Conservation (phyloP, 2,888 invertebrate species). For the Luperina testacea region DNA sequence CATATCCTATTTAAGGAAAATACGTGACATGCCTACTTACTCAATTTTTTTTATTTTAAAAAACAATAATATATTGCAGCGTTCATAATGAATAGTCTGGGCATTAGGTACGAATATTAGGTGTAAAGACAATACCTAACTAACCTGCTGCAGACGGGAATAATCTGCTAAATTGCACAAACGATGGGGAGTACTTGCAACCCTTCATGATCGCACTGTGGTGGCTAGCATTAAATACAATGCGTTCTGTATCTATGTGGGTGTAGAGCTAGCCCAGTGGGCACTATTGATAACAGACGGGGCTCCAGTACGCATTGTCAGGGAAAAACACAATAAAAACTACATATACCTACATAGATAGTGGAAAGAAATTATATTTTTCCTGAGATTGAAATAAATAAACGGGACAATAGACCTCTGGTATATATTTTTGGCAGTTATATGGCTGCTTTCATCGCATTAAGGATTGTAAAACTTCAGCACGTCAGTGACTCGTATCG, state of each 20-base stretch:
- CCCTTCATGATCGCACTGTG: constrained; percentile 55
- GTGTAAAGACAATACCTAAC: constrained; percentile 21
- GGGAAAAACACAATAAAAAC: constrained; percentile 48
- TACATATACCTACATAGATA: constrained; percentile 18
- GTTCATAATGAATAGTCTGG: neutral
- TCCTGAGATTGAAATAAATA: constrained; percentile 21
- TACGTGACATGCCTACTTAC: neutral
- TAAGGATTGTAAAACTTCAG: constrained; percentile 18
- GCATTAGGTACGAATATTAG: neutral
- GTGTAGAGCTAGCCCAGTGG: constrained; percentile 36
- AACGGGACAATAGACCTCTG: constrained; percentile 13
- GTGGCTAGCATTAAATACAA: constrained; percentile 56
- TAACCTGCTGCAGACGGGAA: constrained; percentile 27
- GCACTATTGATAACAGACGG: constrained; percentile 55
- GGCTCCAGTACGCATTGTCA: constrained; percentile 50
- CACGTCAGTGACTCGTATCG: neutral
- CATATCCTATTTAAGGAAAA: neutral
- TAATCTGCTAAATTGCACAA: constrained; percentile 57
- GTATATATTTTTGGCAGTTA: constrained; percentile 2
- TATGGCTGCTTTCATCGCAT: neutral
- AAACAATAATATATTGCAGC: neutral
- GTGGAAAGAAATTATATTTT: constrained; percentile 19
- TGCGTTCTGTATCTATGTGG: constrained; percentile 16
- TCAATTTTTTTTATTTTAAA: neutral
- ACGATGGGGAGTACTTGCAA: constrained; percentile 39